phyloP scores from a whole-genome alignment of 2,113 vertebrate genomes.

The Gopherus evgoodei region DNA sequence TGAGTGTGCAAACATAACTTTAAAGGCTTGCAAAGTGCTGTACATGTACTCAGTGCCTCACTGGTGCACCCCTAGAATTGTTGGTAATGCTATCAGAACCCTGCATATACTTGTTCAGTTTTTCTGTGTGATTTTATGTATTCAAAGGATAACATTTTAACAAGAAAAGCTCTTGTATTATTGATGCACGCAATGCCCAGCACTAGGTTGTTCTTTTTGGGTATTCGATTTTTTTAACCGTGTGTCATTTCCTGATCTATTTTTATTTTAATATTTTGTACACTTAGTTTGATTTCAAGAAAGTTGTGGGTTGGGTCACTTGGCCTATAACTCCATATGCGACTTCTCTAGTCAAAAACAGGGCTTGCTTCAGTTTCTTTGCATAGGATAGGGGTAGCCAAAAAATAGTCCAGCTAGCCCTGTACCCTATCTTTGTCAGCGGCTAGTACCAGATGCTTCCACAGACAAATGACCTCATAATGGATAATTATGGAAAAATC shows the following conservation, averaged over 20 bases:
- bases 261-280: neutral
- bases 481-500: neutral
- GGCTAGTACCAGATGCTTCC: neutral
- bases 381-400: neutral
- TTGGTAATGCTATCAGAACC: neutral
- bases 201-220: neutral
- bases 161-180: neutral
- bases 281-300: neutral
- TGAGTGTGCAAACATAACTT: neutral
- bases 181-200: neutral
- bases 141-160: neutral
- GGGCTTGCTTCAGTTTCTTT: neutral
- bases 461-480: neutral
- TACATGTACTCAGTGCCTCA: rapidly evolving
- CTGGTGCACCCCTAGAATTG: neutral
- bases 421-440: neutral
- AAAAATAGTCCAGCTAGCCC: neutral
- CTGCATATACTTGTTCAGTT: neutral
- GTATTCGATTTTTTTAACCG: neutral
- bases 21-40: neutral
- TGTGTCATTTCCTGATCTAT: neutral
- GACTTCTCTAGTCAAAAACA: neutral
- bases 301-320: neutral
- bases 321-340: neutral
- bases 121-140: neutral